Evolutionary conservation across 1,140 invertebrate genomes (phyloP).

Genomic region (Brachionus rubens): DNA sequence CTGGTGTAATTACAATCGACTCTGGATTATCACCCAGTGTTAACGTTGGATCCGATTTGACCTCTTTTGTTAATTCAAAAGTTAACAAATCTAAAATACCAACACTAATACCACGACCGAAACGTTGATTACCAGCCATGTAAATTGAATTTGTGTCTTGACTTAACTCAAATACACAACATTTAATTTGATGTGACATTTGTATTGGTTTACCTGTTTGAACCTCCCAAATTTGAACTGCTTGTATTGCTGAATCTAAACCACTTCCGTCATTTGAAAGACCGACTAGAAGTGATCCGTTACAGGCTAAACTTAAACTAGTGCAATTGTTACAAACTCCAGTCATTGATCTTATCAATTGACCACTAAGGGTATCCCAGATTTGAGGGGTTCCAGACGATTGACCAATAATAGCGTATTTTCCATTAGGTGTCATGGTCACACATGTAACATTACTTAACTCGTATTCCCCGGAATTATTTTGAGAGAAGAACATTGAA

Average conservation of each 20-base stretch:
- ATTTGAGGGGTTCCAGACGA: conserved; percentile 42
- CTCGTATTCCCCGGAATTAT: conserved; percentile 35
- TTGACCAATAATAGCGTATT: conserved; percentile 45
- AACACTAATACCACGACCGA: conserved; percentile 41
- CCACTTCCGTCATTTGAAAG: conserved; percentile 24
- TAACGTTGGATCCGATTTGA: conserved; percentile 39
- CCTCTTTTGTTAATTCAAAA: conserved; percentile 46
- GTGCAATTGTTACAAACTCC: conserved; percentile 4
- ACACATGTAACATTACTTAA: conserved; percentile 37
- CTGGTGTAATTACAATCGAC: conserved; percentile 38
- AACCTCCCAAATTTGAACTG: conserved; percentile 45
- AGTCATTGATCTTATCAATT: conserved; percentile 1
- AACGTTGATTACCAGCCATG: conserved; percentile 47
- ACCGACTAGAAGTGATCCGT: conserved; percentile 36
- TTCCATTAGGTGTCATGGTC: conserved; percentile 40
- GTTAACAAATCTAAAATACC: conserved; percentile 36
- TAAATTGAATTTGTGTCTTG: conserved; percentile 38
- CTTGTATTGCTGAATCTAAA: background rate
- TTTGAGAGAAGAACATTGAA: conserved; percentile 31
- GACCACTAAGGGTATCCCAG: conserved; percentile 36
- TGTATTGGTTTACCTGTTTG: conserved; percentile 33
- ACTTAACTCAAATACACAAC: conserved; percentile 40
- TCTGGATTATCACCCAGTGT: conserved; percentile 27
- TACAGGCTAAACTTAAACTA: conserved; percentile 35
- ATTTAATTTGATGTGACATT: conserved; percentile 47